phyloP scores from a whole-genome alignment of 2,113 vertebrate species.

The Myotis davidii region DNA sequence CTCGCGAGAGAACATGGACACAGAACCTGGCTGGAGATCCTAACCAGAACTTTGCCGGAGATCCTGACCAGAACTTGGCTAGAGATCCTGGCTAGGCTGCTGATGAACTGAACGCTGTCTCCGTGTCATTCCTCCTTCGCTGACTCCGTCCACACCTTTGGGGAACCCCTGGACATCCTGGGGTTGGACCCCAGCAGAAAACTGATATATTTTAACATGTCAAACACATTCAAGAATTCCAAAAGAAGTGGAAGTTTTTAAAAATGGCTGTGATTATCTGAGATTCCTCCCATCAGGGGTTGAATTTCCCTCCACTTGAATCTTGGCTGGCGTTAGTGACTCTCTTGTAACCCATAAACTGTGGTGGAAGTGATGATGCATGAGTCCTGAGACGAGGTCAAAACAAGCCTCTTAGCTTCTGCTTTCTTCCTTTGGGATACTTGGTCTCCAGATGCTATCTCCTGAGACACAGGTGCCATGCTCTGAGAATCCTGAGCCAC shows the following conservation, averaged over 20 bases:
- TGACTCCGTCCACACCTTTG: too few species aligned
- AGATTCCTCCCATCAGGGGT: neutral
- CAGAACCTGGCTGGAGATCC: too few species aligned
- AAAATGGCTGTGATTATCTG: neutral
- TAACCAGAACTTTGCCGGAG: too few species aligned
- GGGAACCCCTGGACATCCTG: too few species aligned
- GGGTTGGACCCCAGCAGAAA: too few species aligned
- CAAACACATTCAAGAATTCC: neutral
- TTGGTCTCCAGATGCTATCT: neutral
- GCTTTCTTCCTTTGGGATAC: neutral
- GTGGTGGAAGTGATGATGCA: neutral
- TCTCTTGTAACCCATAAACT: conserved; percentile 6
- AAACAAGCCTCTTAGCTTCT: neutral
- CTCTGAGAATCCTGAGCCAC: neutral
- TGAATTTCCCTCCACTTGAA: neutral
- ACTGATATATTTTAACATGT: conserved; percentile 13
- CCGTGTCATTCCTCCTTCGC: too few species aligned
- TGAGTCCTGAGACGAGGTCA: neutral
- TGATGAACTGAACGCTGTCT: too few species aligned
- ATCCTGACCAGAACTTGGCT: too few species aligned
- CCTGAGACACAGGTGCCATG: neutral
- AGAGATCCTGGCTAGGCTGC: too few species aligned
- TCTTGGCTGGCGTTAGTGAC: neutral
- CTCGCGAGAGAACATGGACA: too few species aligned
- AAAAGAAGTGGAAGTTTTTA: neutral